phyloP scores from a whole-genome alignment of 2,113 vertebrate species.

The Sorex araneus region DNA sequence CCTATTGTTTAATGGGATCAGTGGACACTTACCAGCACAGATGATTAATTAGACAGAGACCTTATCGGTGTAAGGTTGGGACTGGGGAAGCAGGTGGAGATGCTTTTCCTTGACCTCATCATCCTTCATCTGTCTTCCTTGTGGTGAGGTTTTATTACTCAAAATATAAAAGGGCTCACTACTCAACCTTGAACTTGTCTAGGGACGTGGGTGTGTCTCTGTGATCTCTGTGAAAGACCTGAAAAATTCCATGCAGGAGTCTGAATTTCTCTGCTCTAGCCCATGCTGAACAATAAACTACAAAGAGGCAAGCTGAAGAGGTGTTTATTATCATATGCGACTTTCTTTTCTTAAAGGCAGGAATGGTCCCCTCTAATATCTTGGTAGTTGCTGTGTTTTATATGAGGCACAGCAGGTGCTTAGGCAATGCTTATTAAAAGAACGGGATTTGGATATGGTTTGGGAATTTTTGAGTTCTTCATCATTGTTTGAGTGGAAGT shows the following conservation, averaged over 20 bases:
- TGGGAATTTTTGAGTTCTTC: background rate
- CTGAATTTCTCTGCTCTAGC: background rate
- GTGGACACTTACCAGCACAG: slow-evolving; percentile 47
- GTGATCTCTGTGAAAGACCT: background rate
- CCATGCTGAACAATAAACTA: background rate
- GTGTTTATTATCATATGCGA: background rate
- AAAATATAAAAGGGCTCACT: background rate
- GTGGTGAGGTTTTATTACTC: slow-evolving; percentile 34
- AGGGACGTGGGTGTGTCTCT: background rate
- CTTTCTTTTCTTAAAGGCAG: slow-evolving; percentile 49
- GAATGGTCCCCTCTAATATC: background rate
- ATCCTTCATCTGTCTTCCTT: slow-evolving; percentile 56
- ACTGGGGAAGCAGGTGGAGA: slow-evolving; percentile 55
- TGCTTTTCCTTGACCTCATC: slow-evolving; percentile 41
- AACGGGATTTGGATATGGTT: background rate
- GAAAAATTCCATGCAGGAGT: background rate
- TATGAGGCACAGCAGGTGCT: background rate
- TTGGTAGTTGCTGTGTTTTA: background rate
- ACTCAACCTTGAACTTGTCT: background rate
- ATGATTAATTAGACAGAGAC: slow-evolving; percentile 68
- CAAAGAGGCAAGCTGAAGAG: background rate
- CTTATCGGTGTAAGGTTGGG: slow-evolving; percentile 25
- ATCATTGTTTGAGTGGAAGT: background rate
- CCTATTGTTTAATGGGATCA: slow-evolving; percentile 67
- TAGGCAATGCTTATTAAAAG: background rate